These are phyloP conservation scores for Monodelphis domestica DNA, from an alignment of 2,797 vertebrate genomes.

Conservation along the genomic window DNA sequence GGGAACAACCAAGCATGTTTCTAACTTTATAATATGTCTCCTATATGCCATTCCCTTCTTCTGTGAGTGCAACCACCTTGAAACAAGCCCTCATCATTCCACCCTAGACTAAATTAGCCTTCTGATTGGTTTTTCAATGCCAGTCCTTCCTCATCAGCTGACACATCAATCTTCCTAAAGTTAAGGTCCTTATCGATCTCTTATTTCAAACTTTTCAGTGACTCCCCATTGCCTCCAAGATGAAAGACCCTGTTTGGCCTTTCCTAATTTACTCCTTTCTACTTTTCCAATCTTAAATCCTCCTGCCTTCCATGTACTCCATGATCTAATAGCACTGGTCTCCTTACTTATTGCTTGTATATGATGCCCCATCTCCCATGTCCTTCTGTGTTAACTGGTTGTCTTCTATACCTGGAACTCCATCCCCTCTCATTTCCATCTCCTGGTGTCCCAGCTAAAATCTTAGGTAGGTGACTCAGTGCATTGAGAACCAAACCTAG, in stretches of 20 bases:
- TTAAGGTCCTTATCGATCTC: not conserved
- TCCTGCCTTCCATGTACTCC: not conserved
- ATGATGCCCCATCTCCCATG: not conserved
- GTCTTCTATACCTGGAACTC: not conserved
- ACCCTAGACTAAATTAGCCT: not conserved
- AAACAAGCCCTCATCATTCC: not conserved
- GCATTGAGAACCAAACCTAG: too few species aligned
- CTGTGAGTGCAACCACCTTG: not conserved
- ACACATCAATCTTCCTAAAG: not conserved
- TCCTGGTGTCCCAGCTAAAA: not conserved
- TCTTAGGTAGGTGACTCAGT: too few species aligned
- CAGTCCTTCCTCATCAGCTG: not conserved
- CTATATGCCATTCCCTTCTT: not conserved
- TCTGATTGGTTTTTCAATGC: not conserved
- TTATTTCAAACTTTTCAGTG: not conserved
- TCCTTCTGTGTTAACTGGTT: not conserved
- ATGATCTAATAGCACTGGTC: not conserved
- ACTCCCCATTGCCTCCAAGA: not conserved
- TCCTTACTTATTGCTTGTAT: not conserved
- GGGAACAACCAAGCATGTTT: not conserved
- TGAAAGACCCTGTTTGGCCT: not conserved
- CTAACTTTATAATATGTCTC: not conserved
- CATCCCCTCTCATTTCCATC: not conserved
- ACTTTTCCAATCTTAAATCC: not conserved
- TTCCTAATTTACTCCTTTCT: not conserved